Evolutionary conservation across 2,888 invertebrate genomes (phyloP).

Genomic region (Neria commutata): DNA sequence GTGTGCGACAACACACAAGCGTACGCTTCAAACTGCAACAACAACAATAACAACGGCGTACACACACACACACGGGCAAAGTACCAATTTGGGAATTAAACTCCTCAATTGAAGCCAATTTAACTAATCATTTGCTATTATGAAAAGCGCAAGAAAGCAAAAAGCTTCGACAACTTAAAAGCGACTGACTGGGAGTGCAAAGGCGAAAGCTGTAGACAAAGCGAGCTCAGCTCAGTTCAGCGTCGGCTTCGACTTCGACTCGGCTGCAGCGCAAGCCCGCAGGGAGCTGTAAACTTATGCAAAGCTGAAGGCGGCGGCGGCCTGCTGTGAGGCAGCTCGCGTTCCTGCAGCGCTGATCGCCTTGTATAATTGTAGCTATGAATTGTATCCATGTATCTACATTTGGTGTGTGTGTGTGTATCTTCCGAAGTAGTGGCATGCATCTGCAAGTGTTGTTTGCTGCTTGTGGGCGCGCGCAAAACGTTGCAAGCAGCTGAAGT

Average conservation of each 20-base stretch:
- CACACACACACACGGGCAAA: conserved; percentile 24
- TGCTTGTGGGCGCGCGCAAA: background rate
- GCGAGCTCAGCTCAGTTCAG: background rate
- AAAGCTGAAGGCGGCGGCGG: background rate
- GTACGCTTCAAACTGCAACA: background rate
- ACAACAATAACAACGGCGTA: background rate
- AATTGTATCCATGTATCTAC: too few relatives aligned
- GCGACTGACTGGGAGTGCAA: background rate
- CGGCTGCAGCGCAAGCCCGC: too few relatives aligned
- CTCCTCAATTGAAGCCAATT: conserved; percentile 58
- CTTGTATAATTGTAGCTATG: background rate
- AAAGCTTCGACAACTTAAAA: conserved; percentile 6
- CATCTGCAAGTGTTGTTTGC: background rate
- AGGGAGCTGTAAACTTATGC: background rate
- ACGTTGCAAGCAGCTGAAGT: background rate
- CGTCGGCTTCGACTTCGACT: too few relatives aligned
- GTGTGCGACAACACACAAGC: background rate
- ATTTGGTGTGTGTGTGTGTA: background rate
- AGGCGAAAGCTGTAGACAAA: background rate
- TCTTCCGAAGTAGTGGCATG: too few relatives aligned
- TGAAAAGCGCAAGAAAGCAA: conserved; percentile 19
- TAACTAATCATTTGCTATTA: conserved; percentile 57
- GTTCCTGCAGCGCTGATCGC: background rate
- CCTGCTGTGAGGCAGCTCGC: background rate
- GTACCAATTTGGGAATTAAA: conserved; percentile 49